Evolutionary conservation across 1,140 invertebrate species (phyloP).

Genomic region (fruit fly (Drosophila melanogaster)): Release_6_plus_ISO1_MT NT_037436.4:17838501-17839000

Average conservation of each 20-base stretch:
- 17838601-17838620: constrained; percentile 93
- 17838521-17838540: constrained; percentile 88
- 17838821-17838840: background rate
- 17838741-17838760: constrained; percentile 14
- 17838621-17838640: constrained; percentile 89
- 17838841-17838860: background rate
- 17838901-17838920: constrained; percentile 60
- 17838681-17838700: constrained; percentile 85
- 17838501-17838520: constrained; percentile 85
- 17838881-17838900: constrained; percentile 3
- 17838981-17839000: constrained; percentile 79
- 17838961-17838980: constrained; percentile 75
- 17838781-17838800: background rate
- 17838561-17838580: constrained; percentile 90
- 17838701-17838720: constrained; percentile 78
- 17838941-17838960: constrained; percentile 66
- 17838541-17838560: constrained; percentile 93
- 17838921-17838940: constrained; percentile 77
- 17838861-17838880: constrained; percentile 1
- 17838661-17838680: constrained; percentile 80
- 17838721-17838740: constrained; percentile 56
- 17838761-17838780: background rate
- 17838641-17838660: constrained; percentile 80
- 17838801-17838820: background rate
- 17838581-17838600: constrained; percentile 90